These are phyloP conservation scores for Scaptomyza graminum DNA, from an alignment of 1,140 invertebrate species.

Conservation along the genomic window DNA sequence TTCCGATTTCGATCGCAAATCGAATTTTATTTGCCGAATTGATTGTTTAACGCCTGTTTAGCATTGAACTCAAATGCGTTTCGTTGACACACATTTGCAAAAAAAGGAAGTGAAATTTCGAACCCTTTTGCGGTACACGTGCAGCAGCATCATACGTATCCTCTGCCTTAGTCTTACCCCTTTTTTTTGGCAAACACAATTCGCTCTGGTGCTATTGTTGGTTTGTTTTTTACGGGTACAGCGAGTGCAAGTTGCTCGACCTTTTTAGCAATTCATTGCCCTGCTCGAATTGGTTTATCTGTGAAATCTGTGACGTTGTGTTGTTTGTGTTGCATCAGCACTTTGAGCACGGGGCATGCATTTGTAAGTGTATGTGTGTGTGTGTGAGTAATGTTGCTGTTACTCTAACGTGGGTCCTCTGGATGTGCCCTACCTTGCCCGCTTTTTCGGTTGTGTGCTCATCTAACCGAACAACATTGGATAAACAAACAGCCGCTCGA, in stretches of 20 bases:
- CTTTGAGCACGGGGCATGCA: constrained; percentile 19
- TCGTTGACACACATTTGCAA: constrained; percentile 61
- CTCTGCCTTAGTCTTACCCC: constrained; percentile 43
- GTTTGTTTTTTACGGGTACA: constrained; percentile 47
- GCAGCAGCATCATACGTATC: constrained; percentile 23
- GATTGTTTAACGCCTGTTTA: constrained; percentile 82
- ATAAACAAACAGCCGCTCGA: constrained; percentile 83
- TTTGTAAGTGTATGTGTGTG: constrained; percentile 45
- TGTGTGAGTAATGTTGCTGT: constrained; percentile 17
- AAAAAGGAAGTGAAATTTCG: constrained; percentile 5
- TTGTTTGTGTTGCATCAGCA: constrained; percentile 36
- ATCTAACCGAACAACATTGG: constrained; percentile 83
- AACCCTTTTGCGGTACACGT: constrained; percentile 65
- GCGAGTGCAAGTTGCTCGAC: constrained; percentile 53
- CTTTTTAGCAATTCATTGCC: constrained; percentile 83
- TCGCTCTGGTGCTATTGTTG: constrained; percentile 75
- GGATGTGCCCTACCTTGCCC: constrained; percentile 55
- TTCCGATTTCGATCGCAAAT: constrained; percentile 56
- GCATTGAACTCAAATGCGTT: constrained; percentile 30
- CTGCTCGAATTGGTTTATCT: constrained; percentile 84
- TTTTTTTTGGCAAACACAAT: constrained; percentile 51
- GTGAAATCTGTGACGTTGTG: constrained; percentile 76
- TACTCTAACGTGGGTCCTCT: constrained; percentile 1
- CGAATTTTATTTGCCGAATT: constrained; percentile 77
- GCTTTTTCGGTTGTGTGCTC: constrained; percentile 77